phyloP scores from a whole-genome alignment of 2,113 vertebrate species.

The Pedetes capensis region DNA sequence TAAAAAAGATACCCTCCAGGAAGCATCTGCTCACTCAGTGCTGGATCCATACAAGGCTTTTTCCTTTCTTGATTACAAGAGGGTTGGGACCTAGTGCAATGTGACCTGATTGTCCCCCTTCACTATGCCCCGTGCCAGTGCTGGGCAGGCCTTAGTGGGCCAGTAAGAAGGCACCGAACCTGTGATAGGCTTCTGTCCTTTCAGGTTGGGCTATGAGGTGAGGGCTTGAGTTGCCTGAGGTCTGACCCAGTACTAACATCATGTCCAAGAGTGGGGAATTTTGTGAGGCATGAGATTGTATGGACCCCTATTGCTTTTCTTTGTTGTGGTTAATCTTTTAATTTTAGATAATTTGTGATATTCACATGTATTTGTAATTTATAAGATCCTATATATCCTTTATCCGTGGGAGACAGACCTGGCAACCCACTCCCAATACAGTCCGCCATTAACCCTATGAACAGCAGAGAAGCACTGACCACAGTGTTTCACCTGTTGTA shows the following conservation, averaged over 20 bases:
- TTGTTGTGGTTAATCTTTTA: not conserved
- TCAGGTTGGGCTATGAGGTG: not conserved
- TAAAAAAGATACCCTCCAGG: not conserved
- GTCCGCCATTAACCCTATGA: too few species aligned
- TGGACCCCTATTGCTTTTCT: not conserved
- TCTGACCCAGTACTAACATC: slow-evolving; percentile 44
- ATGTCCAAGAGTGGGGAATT: not conserved
- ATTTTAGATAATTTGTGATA: not conserved
- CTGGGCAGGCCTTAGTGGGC: not conserved
- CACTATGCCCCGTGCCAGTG: not conserved
- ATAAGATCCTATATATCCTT: too few species aligned
- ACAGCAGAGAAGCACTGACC: too few species aligned
- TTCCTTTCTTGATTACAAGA: not conserved
- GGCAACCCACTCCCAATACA: too few species aligned
- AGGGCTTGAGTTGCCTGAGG: slow-evolving; percentile 54
- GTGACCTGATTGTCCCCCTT: not conserved
- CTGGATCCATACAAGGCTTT: not conserved
- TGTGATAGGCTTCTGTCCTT: accelerated
- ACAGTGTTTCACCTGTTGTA: too few species aligned
- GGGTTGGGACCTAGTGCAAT: not conserved
- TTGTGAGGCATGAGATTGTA: not conserved
- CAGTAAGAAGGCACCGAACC: not conserved
- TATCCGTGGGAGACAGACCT: too few species aligned
- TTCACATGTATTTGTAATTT: not conserved
- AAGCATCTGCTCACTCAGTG: accelerated